These are phyloP conservation scores for Andrena marginata DNA, from an alignment of 2,888 invertebrate genomes.

Conservation along the genomic window DNA sequence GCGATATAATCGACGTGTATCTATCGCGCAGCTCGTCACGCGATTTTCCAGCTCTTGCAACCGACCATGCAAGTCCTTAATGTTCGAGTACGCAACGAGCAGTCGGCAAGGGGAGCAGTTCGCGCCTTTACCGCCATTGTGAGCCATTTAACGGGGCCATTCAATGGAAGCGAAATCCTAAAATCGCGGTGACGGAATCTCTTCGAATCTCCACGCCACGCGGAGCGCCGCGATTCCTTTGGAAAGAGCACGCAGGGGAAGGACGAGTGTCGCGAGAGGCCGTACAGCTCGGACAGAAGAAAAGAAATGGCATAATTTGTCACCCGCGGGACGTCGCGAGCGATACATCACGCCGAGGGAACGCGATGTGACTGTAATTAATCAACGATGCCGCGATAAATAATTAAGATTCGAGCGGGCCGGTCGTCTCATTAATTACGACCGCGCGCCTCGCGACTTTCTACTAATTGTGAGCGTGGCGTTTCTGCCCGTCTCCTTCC, in stretches of 20 bases:
- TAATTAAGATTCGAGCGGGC: constrained; percentile 71
- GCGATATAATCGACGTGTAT: background rate
- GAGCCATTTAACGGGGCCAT: background rate
- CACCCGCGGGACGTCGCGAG: constrained; percentile 62
- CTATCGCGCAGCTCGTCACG: constrained; percentile 1
- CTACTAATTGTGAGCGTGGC: constrained; percentile 64
- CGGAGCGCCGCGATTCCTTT: constrained; percentile 43
- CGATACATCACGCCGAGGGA: constrained; percentile 64
- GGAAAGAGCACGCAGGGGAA: constrained; percentile 47
- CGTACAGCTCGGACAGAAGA: constrained; percentile 36
- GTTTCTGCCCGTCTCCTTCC: constrained; percentile 40
- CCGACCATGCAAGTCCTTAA: background rate
- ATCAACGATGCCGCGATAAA: constrained; percentile 73
- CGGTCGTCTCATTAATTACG: constrained; percentile 71
- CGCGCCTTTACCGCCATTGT: background rate
- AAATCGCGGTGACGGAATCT: constrained; percentile 31
- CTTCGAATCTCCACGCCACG: constrained; percentile 5
- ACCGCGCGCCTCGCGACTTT: constrained; percentile 65
- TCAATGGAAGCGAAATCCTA: constrained; percentile 5
- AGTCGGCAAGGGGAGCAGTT: background rate
- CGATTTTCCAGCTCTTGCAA: background rate
- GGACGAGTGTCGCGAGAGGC: constrained; percentile 36
- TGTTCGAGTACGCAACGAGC: background rate
- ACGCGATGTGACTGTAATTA: constrained; percentile 67
- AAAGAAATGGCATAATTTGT: constrained; percentile 70